Percentiles rank a stretch among this genome's conserved stretches.
Evolutionary conservation across 2,888 invertebrate genomes (phyloP).

Genomic region (Tipula confusa): DNA sequence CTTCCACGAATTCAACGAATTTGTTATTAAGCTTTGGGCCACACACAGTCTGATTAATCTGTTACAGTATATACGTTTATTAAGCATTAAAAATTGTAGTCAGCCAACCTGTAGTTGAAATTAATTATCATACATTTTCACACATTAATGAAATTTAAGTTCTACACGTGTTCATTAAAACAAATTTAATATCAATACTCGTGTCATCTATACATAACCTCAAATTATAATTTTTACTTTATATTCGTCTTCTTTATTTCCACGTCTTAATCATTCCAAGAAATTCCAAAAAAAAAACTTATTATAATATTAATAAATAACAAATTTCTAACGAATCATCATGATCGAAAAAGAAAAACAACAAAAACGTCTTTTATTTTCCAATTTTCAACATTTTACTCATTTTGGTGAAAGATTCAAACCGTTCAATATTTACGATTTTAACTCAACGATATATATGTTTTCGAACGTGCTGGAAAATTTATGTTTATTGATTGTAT

Average conservation of each 20-base stretch:
- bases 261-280: background rate
- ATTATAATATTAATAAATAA: background rate
- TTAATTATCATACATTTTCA: too few relatives aligned
- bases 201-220: too few relatives aligned
- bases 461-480: slow-evolving; percentile 3
- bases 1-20: too few relatives aligned
- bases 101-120: too few relatives aligned
- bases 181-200: too few relatives aligned
- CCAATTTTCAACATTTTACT: slow-evolving; percentile 12
- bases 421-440: slow-evolving; percentile 25
- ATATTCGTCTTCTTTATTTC: background rate
- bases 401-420: slow-evolving; percentile 25
- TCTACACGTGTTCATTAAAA: too few relatives aligned
- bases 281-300: background rate
- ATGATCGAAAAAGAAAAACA: too few relatives aligned
- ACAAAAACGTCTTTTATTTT: background rate
- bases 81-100: too few relatives aligned
- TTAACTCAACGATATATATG: background rate
- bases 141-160: too few relatives aligned
- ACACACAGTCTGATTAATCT: too few relatives aligned
- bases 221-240: background rate
- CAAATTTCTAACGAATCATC: background rate
- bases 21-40: too few relatives aligned
- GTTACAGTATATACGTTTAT: too few relatives aligned
- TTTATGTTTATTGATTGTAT: background rate